Evolutionary conservation across 2,888 invertebrate species (phyloP), one percentile per base, ranked within the genome.

Genomic region (Laspeyria flexula): DNA sequence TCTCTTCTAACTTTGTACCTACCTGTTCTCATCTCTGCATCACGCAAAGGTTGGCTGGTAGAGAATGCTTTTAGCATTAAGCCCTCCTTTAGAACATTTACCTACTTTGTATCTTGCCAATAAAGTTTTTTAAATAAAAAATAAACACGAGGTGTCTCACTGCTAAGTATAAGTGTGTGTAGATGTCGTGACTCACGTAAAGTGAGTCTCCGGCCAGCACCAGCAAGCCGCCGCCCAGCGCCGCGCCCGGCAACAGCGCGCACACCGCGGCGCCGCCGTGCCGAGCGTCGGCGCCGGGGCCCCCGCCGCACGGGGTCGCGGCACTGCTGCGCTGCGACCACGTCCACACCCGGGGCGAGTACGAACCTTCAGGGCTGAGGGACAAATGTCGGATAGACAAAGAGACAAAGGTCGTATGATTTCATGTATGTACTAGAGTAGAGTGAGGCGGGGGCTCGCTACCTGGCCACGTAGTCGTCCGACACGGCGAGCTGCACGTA

Each of bases 261-360:
- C 21, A 56, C 59, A 59, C 66, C 5, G 25, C 25, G 25, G 25
- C 6, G 7, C 25, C 25, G 6, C 5, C 25, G 25, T 25, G 25
- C 25, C 1, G 6, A 1, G 25, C 25, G 3, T 21, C 21, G 77
- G 76, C 60, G 76, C 73, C 16, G 9, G 40, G 16, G 37, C 48
- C 18, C 9, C 48, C 16, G 3, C 18, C 43, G 6, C 16, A 11
- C 18, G 5, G 21, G 1, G 21, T 11, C 21, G 37, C 21, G 6
- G 33, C 34, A 3, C 39, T 38, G 13, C 25, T 33, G 3, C 15
- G 25, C 18, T 25, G 15, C 16, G 44, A 42, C 50, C 40, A 25
- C 27, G 29, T 31, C 21, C 37, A 13, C 11, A n/a, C 25, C 7
- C 33, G 42, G 39, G 53, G 57, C 29, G 46, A 58, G 38, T 55